Base-by-base conservation (phyloP, 2,888 invertebrate genomes). In the Drosophila colorata region DNA sequence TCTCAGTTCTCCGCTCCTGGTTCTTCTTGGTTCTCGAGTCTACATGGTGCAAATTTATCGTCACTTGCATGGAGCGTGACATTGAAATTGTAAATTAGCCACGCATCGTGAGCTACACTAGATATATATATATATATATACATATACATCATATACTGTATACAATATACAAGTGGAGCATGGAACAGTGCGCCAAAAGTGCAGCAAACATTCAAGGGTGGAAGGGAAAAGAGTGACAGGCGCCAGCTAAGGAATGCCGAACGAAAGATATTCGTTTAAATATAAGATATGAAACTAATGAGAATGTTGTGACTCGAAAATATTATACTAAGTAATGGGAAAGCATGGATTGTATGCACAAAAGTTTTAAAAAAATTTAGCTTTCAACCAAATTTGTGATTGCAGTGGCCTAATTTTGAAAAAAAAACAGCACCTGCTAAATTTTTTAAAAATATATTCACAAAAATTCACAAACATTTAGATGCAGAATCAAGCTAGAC, bases 41-140 rank as follows among this genome's bases (percentile, higher is more conserved):
- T 56, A 51, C 69, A 66, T 74, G 73, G 74, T 80, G 77, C 83
- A 81, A 83, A 90, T 83, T 88, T 89, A 88, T 87, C 88, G 90
- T 83, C 88, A 89, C 90, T 89, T 86, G 81, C 83, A 76, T 64
- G 70, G 73, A 86, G 88, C 87, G 81, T 89, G 90, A 87, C 90
- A 90, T 88, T 90, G 90, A 90, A 89, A 89, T 90, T 89, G 88
- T 87, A 87, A 90, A 90, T 90, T 88, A 87, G 86, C 83, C 74
- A 81, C 84, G 89, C 88, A 82, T 74, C 74, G 72, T 73, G 78
- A 55, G 57, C 35, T 35, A 43, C 47, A 33, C 16, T 56, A 31
- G 25, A 20, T 41, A 37, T 28, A 20, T 28, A 18, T 13, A 53
- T 25, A 25, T 16, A 18, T 33, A 20, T n/a, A 33, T 67, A 33